These are phyloP conservation scores for Paraplagusia blochii DNA, from an alignment of 2,113 vertebrate genomes.

Conservation along the genomic window DNA sequence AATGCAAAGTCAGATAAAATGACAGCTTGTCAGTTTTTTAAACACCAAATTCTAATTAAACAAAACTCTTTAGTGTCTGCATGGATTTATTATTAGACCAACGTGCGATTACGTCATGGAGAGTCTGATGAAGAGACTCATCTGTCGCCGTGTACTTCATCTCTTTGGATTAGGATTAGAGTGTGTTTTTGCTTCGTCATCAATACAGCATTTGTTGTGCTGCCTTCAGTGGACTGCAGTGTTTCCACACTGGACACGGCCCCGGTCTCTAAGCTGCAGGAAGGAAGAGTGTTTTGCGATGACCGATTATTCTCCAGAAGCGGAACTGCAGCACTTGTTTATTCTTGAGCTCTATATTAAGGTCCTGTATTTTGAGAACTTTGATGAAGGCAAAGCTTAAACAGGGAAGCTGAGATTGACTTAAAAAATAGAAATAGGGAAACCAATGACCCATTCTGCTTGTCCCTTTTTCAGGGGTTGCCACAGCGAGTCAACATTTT, in stretches of 20 bases:
- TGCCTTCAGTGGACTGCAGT: slow-evolving; percentile 16
- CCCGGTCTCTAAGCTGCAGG: slow-evolving; percentile 33
- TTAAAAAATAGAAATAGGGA: too few relatives aligned
- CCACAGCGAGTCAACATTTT: too few relatives aligned
- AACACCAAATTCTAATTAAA: too few relatives aligned
- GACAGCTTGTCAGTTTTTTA: too few relatives aligned
- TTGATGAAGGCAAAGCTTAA: too few relatives aligned
- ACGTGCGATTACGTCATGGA: slow-evolving; percentile 20
- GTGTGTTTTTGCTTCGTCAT: slow-evolving; percentile 59
- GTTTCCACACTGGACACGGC: slow-evolving; percentile 11
- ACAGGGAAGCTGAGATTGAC: too few relatives aligned
- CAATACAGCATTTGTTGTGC: slow-evolving; percentile 20
- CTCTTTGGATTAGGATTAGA: slow-evolving; percentile 69
- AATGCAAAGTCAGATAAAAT: neutral
- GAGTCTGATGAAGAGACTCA: slow-evolving; percentile 35
- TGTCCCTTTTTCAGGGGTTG: too few relatives aligned
- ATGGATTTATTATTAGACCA: neutral
- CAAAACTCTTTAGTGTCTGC: neutral
- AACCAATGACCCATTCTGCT: too few relatives aligned
- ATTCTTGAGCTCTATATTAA: slow-evolving; percentile 43
- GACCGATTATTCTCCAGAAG: slow-evolving; percentile 33
- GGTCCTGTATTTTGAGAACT: neutral
- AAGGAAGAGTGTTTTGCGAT: slow-evolving; percentile 43
- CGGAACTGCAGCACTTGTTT: slow-evolving; percentile 28
- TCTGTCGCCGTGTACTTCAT: slow-evolving; percentile 54